Evolutionary conservation across 2,113 vertebrate genomes (phyloP).

Genomic region (Halcyon senegalensis): DNA sequence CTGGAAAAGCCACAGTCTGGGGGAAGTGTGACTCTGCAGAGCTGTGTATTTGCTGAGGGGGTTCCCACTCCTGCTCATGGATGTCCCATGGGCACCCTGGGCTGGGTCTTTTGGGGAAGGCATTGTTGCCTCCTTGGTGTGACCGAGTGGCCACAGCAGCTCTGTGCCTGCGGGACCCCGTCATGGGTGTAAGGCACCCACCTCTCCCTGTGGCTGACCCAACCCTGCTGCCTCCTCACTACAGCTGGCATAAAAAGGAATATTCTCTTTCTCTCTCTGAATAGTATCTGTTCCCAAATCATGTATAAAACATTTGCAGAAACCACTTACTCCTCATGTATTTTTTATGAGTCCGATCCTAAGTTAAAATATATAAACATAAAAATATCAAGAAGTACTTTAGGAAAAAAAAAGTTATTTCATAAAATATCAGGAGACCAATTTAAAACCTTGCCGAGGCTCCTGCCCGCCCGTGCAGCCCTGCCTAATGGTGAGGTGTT

Average conservation of each 20-base stretch:
- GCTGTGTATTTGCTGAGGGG: too few relatives aligned
- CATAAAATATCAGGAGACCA: conserved; percentile 72
- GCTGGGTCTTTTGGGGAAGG: not conserved
- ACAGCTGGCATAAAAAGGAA: not conserved
- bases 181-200: rapidly evolving
- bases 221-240: not conserved
- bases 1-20: not conserved
- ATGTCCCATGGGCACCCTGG: rapidly evolving
- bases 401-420: conserved; percentile 60
- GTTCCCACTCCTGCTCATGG: rapidly evolving
- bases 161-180: rapidly evolving
- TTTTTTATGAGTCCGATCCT: conserved; percentile 77
- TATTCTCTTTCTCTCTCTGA: not conserved
- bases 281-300: conserved; percentile 66
- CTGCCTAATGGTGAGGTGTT: not conserved
- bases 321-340: conserved; percentile 80
- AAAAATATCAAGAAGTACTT: conserved; percentile 82
- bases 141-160: not conserved
- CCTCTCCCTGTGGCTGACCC: not conserved
- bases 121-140: rapidly evolving
- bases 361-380: conserved; percentile 82
- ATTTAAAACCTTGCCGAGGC: not conserved
- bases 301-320: conserved; percentile 83
- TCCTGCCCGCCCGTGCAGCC: not conserved
- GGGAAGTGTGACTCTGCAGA: rapidly evolving